Base-by-base conservation (phyloP, 2,888 invertebrate genomes). In the Troilus luridus region DNA sequence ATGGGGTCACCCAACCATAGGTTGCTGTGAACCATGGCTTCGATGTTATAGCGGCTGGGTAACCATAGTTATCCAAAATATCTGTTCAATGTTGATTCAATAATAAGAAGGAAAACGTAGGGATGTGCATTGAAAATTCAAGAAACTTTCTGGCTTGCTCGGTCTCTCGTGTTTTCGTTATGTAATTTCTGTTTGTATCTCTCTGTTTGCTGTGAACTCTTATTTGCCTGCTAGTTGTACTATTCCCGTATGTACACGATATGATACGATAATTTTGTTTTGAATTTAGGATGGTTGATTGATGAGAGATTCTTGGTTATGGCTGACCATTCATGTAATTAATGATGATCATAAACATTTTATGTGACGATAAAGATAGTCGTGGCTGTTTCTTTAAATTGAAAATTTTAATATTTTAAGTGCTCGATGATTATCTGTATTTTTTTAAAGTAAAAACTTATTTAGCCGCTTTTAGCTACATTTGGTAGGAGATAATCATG, bases 111-210 rank as follows among this genome's bases (percentile, higher is more conserved):
- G 27, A 41, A 77, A 41, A 27, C 72, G 27, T 77, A 67, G 67
- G 14, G 19, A 24, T 67, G 24, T 67, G 24, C 72, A 41, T 77
- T 77, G 41, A 41, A 41, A 77, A 77, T 77, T 77, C 72, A 77
- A 77, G 72, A 77, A 77, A 77, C 41, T 27, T 17, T 67, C 24
- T 6, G 72, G 72, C 24, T 0, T 41, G 72, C 17, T 77, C 27
- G 27, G 72, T 27, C 10, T 21, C 72, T 41, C 27, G 41, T 77
- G 72, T 77, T 77, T 77, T 77, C 27, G 72, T 77, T 77, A 27
- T 17, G 72, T 77, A 77, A 77, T 27, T 77, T 77, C 41, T 77
- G 72, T 77, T 77, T 77, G 72, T 77, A 77, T 41, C 17, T 41
- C 72, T 77, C 72, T 77, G 72, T 77, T 77, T 77, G 72, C 27